Evolutionary conservation across 2,113 vertebrate species (phyloP).

Genomic region (Stictonetta naevosa): DNA sequence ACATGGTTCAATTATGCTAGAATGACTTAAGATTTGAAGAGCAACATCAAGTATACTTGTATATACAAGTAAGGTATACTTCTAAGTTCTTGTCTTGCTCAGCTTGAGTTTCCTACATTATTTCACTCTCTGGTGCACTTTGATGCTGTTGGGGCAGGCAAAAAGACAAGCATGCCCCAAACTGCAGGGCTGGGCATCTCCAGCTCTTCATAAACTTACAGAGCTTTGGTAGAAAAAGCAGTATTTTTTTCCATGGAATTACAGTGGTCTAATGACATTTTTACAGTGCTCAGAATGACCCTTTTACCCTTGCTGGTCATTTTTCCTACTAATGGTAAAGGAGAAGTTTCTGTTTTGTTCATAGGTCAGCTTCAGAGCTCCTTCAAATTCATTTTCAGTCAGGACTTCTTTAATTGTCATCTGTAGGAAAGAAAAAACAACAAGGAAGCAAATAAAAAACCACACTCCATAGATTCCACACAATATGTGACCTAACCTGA

Average conservation of each 20-base stretch:
- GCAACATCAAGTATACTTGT: background rate
- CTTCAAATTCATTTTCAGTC: slow-evolving; percentile 76
- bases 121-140: background rate
- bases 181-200: background rate
- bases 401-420: slow-evolving; percentile 45
- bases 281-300: background rate
- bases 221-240: background rate
- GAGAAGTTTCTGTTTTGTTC: slow-evolving; percentile 76
- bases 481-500: background rate
- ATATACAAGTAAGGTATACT: background rate
- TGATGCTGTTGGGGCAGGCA: background rate
- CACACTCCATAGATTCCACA: background rate
- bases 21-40: background rate
- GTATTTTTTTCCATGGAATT: background rate
- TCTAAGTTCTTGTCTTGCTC: background rate
- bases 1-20: background rate
- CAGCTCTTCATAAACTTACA: background rate
- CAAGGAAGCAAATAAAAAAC: background rate
- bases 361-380: slow-evolving; percentile 76
- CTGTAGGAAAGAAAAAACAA: slow-evolving; percentile 1
- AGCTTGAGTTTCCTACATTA: background rate
- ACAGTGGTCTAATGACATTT: background rate
- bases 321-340: slow-evolving; percentile 77
- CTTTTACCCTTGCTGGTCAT: slow-evolving; percentile 76
- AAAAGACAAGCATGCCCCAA: background rate